Evolutionary conservation across 2,888 invertebrate genomes (phyloP), one percentile per base, ranked within the genome.

Genomic region (Hipparchia sbordonii): DNA sequence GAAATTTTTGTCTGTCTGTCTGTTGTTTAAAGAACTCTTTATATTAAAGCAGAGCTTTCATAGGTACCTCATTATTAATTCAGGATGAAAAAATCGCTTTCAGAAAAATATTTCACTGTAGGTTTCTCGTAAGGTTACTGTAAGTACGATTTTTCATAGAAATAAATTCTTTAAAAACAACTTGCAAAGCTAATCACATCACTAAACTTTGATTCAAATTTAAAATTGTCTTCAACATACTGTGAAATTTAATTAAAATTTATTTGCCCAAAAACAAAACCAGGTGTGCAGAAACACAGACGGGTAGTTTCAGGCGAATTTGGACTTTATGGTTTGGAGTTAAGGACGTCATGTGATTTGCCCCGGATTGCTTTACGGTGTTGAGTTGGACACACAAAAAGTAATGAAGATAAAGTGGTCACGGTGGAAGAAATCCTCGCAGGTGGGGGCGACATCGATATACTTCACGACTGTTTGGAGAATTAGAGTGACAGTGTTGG

Each of bases 341-440:
- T 62, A 63, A 63, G 23, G 13, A 7, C n/a, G 39, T 67, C 13
- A 6, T n/a, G 48, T 13, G 12, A 8, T 45, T 61, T 39, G 33
- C 51, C 45, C 23, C 51, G 13, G 13, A 10, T 66, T 72, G 45
- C 23, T 72, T 70, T 63, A 70, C 46, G 70, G 56, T 61, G 68
- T 69, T 45, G 71, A 66, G 56, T 69, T 71, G 71, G 69, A 71
- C 65, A 70, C 23, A 57, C 85, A 84, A 76, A 69, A 79, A 76
- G 79, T 86, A 87, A 88, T 86, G 87, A 86, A 87, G 88, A 90
- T 88, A 87, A 88, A 90, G 85, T 80, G 82, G 85, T 86, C 85
- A 86, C 85, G 85, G 81, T 80, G 79, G 78, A 78, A 77, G 79
- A 83, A 82, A 71, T 72, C 71, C 71, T 46, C 81, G 87, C 91